phyloP scores from a whole-genome alignment of 1,140 invertebrate species.

The Lysiphlebus fabarum region DNA sequence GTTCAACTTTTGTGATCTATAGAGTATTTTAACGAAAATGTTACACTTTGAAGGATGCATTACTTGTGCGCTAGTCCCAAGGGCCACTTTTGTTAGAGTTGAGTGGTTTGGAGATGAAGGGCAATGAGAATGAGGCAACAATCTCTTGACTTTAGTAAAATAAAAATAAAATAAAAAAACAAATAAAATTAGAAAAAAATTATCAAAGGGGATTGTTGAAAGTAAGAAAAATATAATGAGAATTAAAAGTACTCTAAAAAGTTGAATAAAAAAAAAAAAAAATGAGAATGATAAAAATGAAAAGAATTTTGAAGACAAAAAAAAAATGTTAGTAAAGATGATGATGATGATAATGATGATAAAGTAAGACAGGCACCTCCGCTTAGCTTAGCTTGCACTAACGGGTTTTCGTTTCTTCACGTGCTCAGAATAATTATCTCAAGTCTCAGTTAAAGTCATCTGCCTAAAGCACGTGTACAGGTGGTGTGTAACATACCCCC shows the following conservation, averaged over 20 bases:
- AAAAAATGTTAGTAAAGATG: neutral
- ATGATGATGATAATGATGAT: slow-evolving; percentile 8
- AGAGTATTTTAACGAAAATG: slow-evolving; percentile 13
- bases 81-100: slow-evolving; percentile 23
- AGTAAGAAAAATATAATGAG: neutral
- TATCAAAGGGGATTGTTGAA: no score
- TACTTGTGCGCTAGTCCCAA: slow-evolving; percentile 19
- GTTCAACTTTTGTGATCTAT: no score
- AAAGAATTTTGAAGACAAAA: slow-evolving; percentile 5
- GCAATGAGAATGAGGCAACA: slow-evolving; percentile 18
- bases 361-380: neutral
- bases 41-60: slow-evolving; percentile 27
- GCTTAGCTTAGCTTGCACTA: slow-evolving; percentile 25
- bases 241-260: neutral
- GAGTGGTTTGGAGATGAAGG: slow-evolving; percentile 14
- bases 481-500: slow-evolving; percentile 4
- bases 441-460: slow-evolving; percentile 13
- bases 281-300: neutral
- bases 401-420: slow-evolving; percentile 39
- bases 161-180: slow-evolving; percentile 4
- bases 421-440: slow-evolving; percentile 39
- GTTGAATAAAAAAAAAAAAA: neutral
- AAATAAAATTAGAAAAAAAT: neutral
- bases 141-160: neutral
- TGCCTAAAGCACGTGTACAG: slow-evolving; percentile 14